A percentile compares a stretch with the other conserved stretches of the same genome.
Evolutionary conservation across 2,113 vertebrate genomes (phyloP).

Genomic region (Lepus europaeus): DNA sequence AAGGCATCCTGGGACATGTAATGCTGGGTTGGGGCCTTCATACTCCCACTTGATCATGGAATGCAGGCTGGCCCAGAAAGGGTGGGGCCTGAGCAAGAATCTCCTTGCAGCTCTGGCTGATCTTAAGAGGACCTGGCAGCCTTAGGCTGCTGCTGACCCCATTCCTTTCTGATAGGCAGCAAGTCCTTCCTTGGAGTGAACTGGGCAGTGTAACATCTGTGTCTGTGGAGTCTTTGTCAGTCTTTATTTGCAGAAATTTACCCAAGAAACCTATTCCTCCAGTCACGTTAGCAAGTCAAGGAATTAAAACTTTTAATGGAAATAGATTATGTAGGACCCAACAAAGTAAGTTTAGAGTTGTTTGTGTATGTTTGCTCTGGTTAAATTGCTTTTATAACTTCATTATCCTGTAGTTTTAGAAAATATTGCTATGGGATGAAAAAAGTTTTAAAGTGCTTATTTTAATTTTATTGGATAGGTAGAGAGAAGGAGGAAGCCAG

Average conservation of each 20-base stretch:
- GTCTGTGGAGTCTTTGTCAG: too few relatives aligned
- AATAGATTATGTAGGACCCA: background rate
- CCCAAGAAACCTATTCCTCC: background rate
- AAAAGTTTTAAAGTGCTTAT: constrained; percentile 27
- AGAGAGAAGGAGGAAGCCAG: too few relatives aligned
- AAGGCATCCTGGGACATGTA: background rate
- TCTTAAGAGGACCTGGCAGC: background rate
- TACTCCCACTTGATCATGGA: background rate
- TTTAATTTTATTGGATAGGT: too few relatives aligned
- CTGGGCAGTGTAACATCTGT: too few relatives aligned
- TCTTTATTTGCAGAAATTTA: background rate
- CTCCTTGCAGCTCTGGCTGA: background rate
- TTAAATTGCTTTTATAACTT: constrained; percentile 49
- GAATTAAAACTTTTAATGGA: constrained; percentile 21
- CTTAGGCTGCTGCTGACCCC: background rate
- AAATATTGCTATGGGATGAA: background rate
- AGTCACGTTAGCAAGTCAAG: background rate
- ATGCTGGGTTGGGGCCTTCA: background rate
- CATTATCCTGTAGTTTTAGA: constrained; percentile 15
- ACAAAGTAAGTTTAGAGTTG: constrained; percentile 24
- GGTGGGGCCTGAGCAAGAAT: background rate
- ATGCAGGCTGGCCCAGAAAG: background rate
- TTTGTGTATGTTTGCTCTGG: background rate
- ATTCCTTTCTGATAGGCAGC: background rate
- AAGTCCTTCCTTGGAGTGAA: background rate